Percentiles rank a stretch among this genome's conserved stretches.
These are phyloP conservation scores for Spodoptera picta DNA, from an alignment of 2,888 invertebrate genomes.

Conservation along the genomic window DNA sequence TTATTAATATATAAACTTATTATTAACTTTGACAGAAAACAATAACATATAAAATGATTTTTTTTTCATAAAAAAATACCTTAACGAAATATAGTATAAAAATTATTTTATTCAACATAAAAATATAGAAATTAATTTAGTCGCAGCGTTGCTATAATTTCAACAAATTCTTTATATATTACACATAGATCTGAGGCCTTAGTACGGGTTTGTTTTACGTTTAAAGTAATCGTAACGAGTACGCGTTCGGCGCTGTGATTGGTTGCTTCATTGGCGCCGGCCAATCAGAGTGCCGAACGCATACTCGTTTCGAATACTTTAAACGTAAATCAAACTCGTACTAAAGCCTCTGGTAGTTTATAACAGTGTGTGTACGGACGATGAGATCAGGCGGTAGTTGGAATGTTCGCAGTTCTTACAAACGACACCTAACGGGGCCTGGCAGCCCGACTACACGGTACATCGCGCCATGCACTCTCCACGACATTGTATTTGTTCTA, in stretches of 20 bases:
- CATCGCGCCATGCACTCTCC: not conserved
- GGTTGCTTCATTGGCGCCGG: too few species aligned
- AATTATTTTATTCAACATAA: constrained; percentile 66
- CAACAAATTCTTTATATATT: constrained; percentile 39
- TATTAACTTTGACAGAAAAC: constrained; percentile 49
- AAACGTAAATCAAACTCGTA: too few species aligned
- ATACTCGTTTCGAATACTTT: too few species aligned
- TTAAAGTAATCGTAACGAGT: too few species aligned
- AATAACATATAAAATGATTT: constrained; percentile 57
- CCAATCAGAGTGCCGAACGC: too few species aligned
- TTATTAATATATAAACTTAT: constrained; percentile 55
- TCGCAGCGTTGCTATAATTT: constrained; percentile 49
- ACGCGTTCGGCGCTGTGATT: too few species aligned
- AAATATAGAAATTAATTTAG: constrained; percentile 59
- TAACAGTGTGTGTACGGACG: constrained; percentile 34
- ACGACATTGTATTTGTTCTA: constrained; percentile 10
- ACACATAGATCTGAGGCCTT: constrained; percentile 50
- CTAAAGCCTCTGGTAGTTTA: constrained; percentile 51
- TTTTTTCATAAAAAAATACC: constrained; percentile 44
- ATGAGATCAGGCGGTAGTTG: constrained; percentile 41
- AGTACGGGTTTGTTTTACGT: too few species aligned
- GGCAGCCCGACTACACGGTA: constrained; percentile 2
- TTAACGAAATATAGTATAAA: constrained; percentile 55
- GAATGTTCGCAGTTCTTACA: constrained; percentile 42
- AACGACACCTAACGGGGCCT: constrained; percentile 11